Evolutionary conservation across 1,140 invertebrate genomes (phyloP), one percentile per base, ranked within the genome.

Genomic region (Zaprionus ornatus): DNA sequence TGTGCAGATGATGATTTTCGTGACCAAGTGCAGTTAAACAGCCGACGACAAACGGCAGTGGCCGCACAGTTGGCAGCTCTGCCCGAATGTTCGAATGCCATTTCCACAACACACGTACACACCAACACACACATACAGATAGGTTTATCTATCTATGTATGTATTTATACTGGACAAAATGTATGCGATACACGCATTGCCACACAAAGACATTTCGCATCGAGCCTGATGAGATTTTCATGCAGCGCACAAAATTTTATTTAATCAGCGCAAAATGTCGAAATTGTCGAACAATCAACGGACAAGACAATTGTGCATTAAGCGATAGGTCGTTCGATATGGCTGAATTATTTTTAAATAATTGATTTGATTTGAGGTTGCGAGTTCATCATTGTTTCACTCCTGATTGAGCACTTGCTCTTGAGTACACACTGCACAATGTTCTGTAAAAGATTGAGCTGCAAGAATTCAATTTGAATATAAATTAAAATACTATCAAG

Each of bases 1-100:
- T 42, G 68, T 74, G 78, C 62, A 74, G 82, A 90, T 90, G 82
- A 90, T 90, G 85, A 90, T 85, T 90, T 90, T 90, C 85, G 85
- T 90, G 85, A 90, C 85, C 82, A 88, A 90, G 82, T 85, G 85
- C 85, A 90, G 86, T 90, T 90, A 90, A 90, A 90, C 64, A 90
- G 80, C 64, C 74, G 70, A 76, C 85, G 77, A 88, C 84, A 81
- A 87, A 80, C 84, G 69, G 69, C 56, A 71, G 57, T 62, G 80
- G 74, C 48, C 79, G 61, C 68, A 72, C 68, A 54, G 81, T 74
- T 74, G 74, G 66, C 78, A 77, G 65, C 82, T 71, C 72, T 60
- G 68, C 69, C 62, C 69, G 35, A 37, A 37, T 45, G 61, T 74
- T 81, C 56, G 63, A 74, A 54, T 74, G 74, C 56, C 74, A 29